A percentile compares a stretch with the other conserved stretches of the same genome.
phyloP scores from a whole-genome alignment of 1,140 invertebrate species.

The Ectropis grisescens region DNA sequence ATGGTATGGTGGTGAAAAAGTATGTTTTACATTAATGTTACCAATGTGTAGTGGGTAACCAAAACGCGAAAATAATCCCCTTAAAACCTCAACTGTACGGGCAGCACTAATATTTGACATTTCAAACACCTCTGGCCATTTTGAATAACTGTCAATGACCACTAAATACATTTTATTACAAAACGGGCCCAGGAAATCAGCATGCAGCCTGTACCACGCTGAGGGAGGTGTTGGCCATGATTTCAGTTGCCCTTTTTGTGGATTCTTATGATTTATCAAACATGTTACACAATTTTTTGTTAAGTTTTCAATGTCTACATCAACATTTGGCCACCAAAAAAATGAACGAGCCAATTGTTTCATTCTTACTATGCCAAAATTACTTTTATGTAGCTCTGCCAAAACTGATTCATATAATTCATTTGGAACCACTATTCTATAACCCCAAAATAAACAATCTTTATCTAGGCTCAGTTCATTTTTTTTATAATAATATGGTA shows the following conservation, averaged over 20 bases:
- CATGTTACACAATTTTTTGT: conserved; percentile 12
- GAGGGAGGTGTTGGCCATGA: conserved; percentile 2
- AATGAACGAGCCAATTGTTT: conserved; percentile 13
- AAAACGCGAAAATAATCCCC: conserved; percentile 5
- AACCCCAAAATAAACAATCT: conserved; percentile 18
- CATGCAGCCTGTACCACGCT: conserved; percentile 10
- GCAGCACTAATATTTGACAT: conserved; percentile 8
- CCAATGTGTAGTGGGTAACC: conserved; percentile 1
- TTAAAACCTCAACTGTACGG: conserved; percentile 6
- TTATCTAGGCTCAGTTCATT: conserved; percentile 11
- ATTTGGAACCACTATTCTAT: conserved; percentile 13
- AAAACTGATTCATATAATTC: conserved; percentile 8
- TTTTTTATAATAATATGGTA: conserved; percentile 11
- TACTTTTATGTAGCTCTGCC: conserved; percentile 14
- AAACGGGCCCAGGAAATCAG: conserved; percentile 11
- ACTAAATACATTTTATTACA: conserved; percentile 8
- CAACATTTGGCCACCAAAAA: conserved; percentile 16
- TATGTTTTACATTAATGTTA: conserved; percentile 4
- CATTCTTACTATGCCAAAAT: conserved; percentile 16
- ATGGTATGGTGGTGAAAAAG: conserved; percentile 6
- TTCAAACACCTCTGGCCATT: conserved; percentile 12
- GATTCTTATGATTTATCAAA: conserved; percentile 10
- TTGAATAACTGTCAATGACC: conserved; percentile 3
- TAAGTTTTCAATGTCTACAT: conserved; percentile 13
- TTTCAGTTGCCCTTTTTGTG: conserved; percentile 8